Evolutionary conservation across 2,888 invertebrate species (phyloP).

Genomic region (Onthophagus sagittarius): DNA sequence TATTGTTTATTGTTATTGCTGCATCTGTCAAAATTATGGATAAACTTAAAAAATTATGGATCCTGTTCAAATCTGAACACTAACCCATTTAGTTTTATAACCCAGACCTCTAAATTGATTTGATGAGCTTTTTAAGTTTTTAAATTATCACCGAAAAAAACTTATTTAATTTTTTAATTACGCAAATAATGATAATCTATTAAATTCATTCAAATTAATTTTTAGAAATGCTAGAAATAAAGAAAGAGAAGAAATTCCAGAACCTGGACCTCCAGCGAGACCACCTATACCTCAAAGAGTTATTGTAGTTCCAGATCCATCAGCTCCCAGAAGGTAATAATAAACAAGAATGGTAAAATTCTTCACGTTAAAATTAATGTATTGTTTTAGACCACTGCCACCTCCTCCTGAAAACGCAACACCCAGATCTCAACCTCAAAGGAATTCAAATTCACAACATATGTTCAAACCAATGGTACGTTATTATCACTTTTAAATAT

Average conservation of each 20-base stretch:
- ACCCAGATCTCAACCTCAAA: conserved; percentile 61
- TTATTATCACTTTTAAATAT: conserved; percentile 25
- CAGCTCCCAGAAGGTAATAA: conserved; percentile 55
- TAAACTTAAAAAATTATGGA: too few species aligned
- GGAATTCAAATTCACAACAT: conserved; percentile 78
- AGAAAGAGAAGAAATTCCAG: conserved; percentile 62
- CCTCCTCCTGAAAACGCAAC: conserved; percentile 74
- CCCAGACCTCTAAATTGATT: too few species aligned
- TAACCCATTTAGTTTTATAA: too few species aligned
- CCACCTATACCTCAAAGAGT: conserved; percentile 88
- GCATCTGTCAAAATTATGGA: too few species aligned
- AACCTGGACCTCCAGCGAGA: conserved; percentile 83
- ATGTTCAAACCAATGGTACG: conserved; percentile 86
- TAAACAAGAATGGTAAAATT: too few species aligned
- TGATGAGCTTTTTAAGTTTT: too few species aligned
- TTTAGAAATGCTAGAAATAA: conserved; percentile 44
- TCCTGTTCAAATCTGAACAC: too few species aligned
- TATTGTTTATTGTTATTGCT: too few species aligned
- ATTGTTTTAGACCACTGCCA: conserved; percentile 66
- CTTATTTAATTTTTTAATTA: too few species aligned
- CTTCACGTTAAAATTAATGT: not conserved
- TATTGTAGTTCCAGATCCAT: conserved; percentile 86
- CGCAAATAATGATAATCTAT: not conserved
- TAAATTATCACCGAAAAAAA: too few species aligned
- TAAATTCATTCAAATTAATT: not conserved